Percentiles rank a stretch among this genome's conserved stretches.
These are phyloP conservation scores for Cydia splendana DNA, from an alignment of 1,140 invertebrate genomes.

Conservation along the genomic window DNA sequence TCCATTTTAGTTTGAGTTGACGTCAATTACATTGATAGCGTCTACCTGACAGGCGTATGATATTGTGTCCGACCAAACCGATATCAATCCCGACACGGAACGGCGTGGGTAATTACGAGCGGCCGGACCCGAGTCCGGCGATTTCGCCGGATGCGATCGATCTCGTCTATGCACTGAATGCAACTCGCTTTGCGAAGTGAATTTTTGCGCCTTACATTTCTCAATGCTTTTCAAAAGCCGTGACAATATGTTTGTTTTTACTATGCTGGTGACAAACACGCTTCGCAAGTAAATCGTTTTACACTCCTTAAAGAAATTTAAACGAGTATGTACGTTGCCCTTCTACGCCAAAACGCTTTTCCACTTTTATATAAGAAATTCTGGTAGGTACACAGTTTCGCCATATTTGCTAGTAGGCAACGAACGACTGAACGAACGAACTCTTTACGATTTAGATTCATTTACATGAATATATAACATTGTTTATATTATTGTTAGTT, in stretches of 20 bases:
- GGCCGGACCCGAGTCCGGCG: background rate
- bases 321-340: background rate
- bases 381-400: too few species aligned
- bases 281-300: background rate
- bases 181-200: background rate
- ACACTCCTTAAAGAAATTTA: background rate
- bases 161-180: background rate
- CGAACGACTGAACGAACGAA: too few species aligned
- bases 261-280: background rate
- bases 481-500: too few species aligned
- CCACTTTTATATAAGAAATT: too few species aligned
- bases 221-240: background rate
- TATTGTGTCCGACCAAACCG: conserved; percentile 15
- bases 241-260: background rate
- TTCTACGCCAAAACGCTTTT: too few species aligned
- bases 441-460: too few species aligned
- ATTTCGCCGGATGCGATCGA: conserved; percentile 24
- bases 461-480: too few species aligned
- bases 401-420: too few species aligned
- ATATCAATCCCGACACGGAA: conserved; percentile 13
- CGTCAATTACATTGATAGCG: conserved; percentile 4
- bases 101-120: conserved; percentile 23
- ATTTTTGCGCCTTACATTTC: background rate
- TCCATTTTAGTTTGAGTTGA: background rate
- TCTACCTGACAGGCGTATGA: conserved; percentile 14